A percentile compares a stretch with the other conserved stretches of the same genome.
phyloP scores from a whole-genome alignment of 2,888 invertebrate species.

The Drosophila engyochracea region DNA sequence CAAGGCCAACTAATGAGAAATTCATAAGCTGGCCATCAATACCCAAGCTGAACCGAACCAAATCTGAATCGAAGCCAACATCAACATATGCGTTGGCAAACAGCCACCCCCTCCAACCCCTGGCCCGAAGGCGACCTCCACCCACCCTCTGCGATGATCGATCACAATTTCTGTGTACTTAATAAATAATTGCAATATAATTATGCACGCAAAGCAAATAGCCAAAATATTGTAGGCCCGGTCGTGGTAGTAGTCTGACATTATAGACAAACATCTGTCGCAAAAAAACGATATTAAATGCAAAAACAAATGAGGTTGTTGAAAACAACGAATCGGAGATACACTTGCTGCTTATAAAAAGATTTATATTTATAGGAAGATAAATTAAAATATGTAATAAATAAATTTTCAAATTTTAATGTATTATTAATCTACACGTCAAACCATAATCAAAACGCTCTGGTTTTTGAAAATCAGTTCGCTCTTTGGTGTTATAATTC shows the following conservation, averaged over 20 bases:
- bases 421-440: background rate
- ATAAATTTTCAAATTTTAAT: background rate
- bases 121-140: background rate
- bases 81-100: slow-evolving; percentile 52
- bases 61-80: slow-evolving; percentile 18
- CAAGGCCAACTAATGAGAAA: slow-evolving; percentile 73
- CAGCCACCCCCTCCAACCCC: slow-evolving; percentile 9
- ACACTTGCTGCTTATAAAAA: slow-evolving; percentile 14
- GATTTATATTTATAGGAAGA: background rate
- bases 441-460: background rate
- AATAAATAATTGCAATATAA: slow-evolving; percentile 82
- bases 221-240: slow-evolving; percentile 65
- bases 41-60: slow-evolving; percentile 16
- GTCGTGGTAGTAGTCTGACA: slow-evolving; percentile 28
- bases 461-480: background rate
- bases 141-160: slow-evolving; percentile 59
- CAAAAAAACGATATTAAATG: slow-evolving; percentile 57
- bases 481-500: too few relatives aligned
- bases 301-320: slow-evolving; percentile 1
- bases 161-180: slow-evolving; percentile 79
- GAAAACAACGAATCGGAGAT: slow-evolving; percentile 5
- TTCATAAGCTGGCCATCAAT: slow-evolving; percentile 70
- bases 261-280: slow-evolving; percentile 74
- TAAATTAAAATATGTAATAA: background rate
- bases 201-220: slow-evolving; percentile 72